phyloP scores from a whole-genome alignment of 2,797 vertebrate species.

The Phaenicophaeus curvirostris region DNA sequence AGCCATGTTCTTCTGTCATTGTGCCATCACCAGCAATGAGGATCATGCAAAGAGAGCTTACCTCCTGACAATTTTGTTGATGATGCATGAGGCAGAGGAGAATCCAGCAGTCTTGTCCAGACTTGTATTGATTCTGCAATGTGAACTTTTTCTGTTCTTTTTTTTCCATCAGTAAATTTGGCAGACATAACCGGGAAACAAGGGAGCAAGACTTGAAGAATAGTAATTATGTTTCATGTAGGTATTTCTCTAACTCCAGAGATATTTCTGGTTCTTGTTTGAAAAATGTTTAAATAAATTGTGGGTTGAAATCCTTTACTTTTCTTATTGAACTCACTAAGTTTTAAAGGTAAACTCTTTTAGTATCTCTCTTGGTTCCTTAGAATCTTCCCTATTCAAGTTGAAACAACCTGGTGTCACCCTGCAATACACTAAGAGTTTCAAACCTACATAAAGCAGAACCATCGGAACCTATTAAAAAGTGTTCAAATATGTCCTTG shows the following conservation, averaged over 20 bases:
- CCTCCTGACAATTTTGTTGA: background rate
- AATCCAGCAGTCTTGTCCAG: background rate
- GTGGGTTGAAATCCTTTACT: background rate
- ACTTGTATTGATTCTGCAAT: background rate
- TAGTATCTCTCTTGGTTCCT: background rate
- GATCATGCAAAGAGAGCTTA: background rate
- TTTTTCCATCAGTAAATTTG: background rate
- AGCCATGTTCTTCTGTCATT: constrained; percentile 25
- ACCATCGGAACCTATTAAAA: background rate
- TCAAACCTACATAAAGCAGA: background rate
- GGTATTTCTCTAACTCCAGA: background rate
- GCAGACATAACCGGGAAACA: background rate
- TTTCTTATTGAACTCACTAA: background rate
- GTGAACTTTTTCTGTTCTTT: background rate
- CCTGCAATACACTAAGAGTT: background rate
- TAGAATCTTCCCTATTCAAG: background rate
- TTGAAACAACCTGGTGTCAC: background rate
- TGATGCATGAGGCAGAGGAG: background rate
- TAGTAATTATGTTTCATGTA: background rate
- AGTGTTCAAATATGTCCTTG: background rate
- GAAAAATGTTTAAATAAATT: background rate
- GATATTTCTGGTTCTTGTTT: background rate
- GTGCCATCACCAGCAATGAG: background rate
- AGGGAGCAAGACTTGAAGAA: background rate
- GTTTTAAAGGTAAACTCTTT: background rate